Base-by-base conservation (phyloP, 2,113 vertebrate genomes). In the Asarcornis scutulata region DNA sequence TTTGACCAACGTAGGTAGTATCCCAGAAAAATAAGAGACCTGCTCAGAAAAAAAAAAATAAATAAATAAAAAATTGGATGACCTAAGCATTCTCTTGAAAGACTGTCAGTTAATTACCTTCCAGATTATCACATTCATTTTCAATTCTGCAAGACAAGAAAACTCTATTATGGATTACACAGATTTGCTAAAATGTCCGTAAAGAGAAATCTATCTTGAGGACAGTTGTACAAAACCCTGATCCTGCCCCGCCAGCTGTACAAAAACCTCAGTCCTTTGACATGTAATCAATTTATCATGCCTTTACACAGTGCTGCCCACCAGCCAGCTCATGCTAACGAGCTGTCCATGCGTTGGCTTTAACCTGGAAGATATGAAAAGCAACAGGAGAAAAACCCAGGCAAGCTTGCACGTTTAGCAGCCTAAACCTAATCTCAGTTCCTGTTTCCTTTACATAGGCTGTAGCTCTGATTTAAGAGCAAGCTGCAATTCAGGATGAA, bases 301-400 rank as follows among this genome's bases (percentile, higher is more conserved):
- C 50, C 36, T 86, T 89, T 15, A 63, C 31, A 62, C 31, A 80
- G n/a, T 17, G 31, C 59, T 88, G 72, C 72, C 66, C 88, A 84
- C 22, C 73, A 88, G 31, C 46, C 80, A 74, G 60, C 60, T 78
- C 69, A 38, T 31, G 60, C 64, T 83, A 88, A 55, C 31, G 74
- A 88, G 48, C n/a, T 6, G 42, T 56, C 76, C 42, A 44, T 34
- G 20, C 72, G 53, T 63, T 89, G 72, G 50, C 52, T 95, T 84
- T 48, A 79, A 84, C 77, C 86, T 91, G 86, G 12, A 89, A 91
- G 48, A 91, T 96, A 88, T 73, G 77, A 95, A 83, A 90, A 76
- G 55, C 46, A 90, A 64, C 40, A 36, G 53, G 36, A 79, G 26
- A 23, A 89, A 89, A 93, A 63, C 32, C 60, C 77, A 88, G 76